Conservation (phyloP, 2,888 invertebrate genomes). For the Drosophila borborema region DNA sequence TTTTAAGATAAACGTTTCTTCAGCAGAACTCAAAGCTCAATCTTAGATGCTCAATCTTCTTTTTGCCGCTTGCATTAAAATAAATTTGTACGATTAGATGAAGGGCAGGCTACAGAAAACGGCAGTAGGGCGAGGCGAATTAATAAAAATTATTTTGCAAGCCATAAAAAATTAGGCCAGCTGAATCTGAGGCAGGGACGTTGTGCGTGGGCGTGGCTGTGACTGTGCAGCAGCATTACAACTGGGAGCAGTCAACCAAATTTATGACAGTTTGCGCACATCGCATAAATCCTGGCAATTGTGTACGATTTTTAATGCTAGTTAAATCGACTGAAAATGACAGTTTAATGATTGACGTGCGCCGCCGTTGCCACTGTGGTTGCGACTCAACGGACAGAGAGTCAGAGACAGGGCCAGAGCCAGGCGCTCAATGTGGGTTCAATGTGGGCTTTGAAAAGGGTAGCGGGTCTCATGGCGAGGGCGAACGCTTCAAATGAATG, state of each 20-base stretch:
- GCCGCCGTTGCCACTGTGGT: conserved; percentile 66
- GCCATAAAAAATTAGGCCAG: conserved; percentile 76
- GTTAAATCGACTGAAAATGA: conserved; percentile 83
- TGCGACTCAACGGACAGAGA: conserved; percentile 46
- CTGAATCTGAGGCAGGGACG: conserved; percentile 41
- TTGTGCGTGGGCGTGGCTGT: neutral
- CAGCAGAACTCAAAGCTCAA: conserved; percentile 19
- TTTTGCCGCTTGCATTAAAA: conserved; percentile 51
- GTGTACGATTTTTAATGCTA: conserved; percentile 81
- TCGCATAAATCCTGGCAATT: conserved; percentile 80
- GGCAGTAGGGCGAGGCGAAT: conserved; percentile 49
- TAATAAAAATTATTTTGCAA: conserved; percentile 81
- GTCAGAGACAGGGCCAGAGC: conserved; percentile 1
- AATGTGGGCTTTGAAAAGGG: conserved; percentile 20
- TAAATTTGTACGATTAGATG: conserved; percentile 66
- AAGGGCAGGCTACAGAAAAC: conserved; percentile 25
- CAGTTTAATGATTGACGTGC: conserved; percentile 81
- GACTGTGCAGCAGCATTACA: conserved; percentile 17
- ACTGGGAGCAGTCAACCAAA: conserved; percentile 57
- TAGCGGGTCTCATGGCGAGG: conserved; percentile 59
- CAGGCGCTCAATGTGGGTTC: conserved; percentile 1
- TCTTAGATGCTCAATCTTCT: conserved; percentile 18
- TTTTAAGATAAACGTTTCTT: neutral
- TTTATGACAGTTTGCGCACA: conserved; percentile 78
- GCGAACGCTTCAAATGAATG: conserved; percentile 76